These are phyloP conservation scores for Centropyge bicolor DNA, from an alignment of 2,797 vertebrate genomes.

Conservation along the genomic window DNA sequence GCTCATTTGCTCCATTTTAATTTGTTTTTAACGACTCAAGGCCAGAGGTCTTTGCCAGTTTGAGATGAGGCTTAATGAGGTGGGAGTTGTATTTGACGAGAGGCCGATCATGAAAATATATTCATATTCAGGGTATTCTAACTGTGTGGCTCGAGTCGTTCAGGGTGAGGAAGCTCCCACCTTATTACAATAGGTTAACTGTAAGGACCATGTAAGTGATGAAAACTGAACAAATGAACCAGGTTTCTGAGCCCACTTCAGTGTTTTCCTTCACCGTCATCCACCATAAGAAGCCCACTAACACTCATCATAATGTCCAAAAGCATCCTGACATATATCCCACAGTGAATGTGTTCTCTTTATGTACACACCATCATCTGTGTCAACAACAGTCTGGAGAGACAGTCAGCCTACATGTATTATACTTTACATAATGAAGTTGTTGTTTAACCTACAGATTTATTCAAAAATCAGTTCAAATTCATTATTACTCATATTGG, in stretches of 20 bases:
- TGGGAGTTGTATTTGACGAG: background rate
- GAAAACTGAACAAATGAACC: background rate
- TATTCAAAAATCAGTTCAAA: background rate
- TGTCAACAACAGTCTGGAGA: background rate
- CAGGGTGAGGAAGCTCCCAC: background rate
- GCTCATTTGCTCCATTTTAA: conserved; percentile 15
- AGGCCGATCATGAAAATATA: background rate
- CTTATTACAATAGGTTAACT: background rate
- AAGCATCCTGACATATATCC: background rate
- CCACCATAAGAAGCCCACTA: background rate
- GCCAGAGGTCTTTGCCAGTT: conserved; percentile 2
- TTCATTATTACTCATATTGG: background rate
- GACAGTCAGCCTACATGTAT: background rate
- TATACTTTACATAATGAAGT: background rate
- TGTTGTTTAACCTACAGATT: background rate
- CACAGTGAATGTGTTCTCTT: too few species aligned
- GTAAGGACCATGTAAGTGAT: background rate
- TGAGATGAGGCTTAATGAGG: conserved; percentile 10
- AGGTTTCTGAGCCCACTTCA: background rate
- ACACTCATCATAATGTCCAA: background rate
- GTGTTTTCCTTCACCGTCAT: background rate
- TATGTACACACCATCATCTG: background rate
- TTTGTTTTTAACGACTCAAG: conserved; percentile 18
- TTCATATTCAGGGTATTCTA: background rate
- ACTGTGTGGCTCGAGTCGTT: background rate